Base-by-base conservation (phyloP, 2,113 vertebrate species). In the Coptodon bakossiorum region DNA sequence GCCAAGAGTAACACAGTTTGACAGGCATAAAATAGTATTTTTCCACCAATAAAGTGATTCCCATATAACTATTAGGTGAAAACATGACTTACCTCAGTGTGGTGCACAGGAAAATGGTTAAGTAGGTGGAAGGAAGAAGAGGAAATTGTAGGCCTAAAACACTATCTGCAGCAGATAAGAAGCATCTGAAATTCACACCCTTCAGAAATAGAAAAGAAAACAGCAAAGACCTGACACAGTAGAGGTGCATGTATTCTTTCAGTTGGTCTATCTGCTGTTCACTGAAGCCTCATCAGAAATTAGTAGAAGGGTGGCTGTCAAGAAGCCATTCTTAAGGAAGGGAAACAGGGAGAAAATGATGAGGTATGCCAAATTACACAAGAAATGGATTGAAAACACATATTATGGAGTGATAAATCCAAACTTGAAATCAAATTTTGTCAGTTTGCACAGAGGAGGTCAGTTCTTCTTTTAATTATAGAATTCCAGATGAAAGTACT, bases 271-370 rank as follows among this genome's bases (percentile, higher is more conserved):
- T 40, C 11, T 40, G 11, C 63, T 68, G 63, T 68, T 68, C 36
- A 22, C 63, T 22, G 19, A 68, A 38, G 34, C 19, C 34, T 22
- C 34, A 68, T 40, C 19, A 68, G 36, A 40, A 68, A 22, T 68
- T 40, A 40, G 63, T 68, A 34, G 63, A 40, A 40, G 7, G 11
- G 63, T 68, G 36, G 63, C 63, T 40, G 19, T 40, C 6, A 40
- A 22, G 63, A 40, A 68, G 3, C 0, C 63, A 38, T 68, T 68
- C 61, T 68, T 68, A 40, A 22, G 3, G 11, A 68, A 40, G 63
- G 6, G 19, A 68, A 68, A 40, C 0, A 0, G 19, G 10, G 2
- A 68, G 63, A 68, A 68, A 68, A 2, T 19, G 11, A 3, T 68
- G 31, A 66, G 34, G 3, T n/a, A 36, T 66, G 61, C 6, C 31